A percentile compares a stretch with the other conserved stretches of the same genome.
phyloP scores from a whole-genome alignment of 2,113 vertebrate species.

The Athene cunicularia region DNA sequence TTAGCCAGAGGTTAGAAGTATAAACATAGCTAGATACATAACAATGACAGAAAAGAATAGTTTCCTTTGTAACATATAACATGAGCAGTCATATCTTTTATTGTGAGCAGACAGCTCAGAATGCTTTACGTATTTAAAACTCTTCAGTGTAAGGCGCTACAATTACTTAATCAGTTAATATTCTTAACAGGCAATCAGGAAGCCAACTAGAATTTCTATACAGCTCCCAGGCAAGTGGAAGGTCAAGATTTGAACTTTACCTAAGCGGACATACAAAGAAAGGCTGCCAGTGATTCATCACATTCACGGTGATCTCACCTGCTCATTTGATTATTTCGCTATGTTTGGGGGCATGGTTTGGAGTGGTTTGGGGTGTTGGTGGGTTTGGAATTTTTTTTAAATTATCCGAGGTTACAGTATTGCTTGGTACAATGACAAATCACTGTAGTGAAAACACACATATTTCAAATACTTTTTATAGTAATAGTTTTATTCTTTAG shows the following conservation, averaged over 20 bases:
- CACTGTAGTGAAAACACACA: neutral
- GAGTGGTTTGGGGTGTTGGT: neutral
- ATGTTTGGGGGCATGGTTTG: neutral
- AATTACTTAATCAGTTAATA: conserved; percentile 1
- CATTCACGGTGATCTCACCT: neutral
- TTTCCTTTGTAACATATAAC: neutral
- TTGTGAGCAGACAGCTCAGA: neutral
- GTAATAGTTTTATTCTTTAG: neutral
- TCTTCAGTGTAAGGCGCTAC: neutral
- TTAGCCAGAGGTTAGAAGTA: neutral
- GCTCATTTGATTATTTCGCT: neutral
- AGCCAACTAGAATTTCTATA: conserved; percentile 4
- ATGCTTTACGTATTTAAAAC: conserved; percentile 10
- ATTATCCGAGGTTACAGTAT: neutral
- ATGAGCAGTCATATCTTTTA: neutral
- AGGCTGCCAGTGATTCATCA: neutral
- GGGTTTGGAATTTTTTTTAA: neutral
- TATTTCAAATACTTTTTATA: neutral
- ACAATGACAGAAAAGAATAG: neutral
- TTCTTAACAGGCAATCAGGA: conserved; percentile 1
- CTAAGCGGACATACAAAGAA: neutral
- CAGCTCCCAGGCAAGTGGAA: neutral
- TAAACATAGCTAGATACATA: neutral
- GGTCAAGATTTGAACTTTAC: neutral
- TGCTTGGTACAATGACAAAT: neutral